phyloP scores from a whole-genome alignment of 2,888 invertebrate species.

The Orchesella flavescens region DNA sequence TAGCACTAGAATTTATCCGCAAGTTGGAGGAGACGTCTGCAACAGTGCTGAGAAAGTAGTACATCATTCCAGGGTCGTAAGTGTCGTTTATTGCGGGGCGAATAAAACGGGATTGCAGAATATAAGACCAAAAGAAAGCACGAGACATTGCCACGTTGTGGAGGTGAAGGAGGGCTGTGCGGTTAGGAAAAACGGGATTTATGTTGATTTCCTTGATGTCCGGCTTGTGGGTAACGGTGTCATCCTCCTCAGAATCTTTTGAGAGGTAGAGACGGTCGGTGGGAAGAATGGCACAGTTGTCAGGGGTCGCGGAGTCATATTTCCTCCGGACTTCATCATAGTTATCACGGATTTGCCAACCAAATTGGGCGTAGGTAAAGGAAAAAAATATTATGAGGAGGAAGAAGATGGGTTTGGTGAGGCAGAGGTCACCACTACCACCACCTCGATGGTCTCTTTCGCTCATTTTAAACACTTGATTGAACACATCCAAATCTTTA shows the following conservation, averaged over 20 bases:
- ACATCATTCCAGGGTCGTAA: conserved; percentile 92
- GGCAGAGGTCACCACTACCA: conserved; percentile 28
- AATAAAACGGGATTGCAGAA: conserved; percentile 91
- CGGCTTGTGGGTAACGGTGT: conserved; percentile 91
- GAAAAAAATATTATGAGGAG: conserved; percentile 57
- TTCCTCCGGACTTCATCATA: conserved; percentile 90
- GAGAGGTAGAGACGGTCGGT: conserved; percentile 88
- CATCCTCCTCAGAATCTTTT: conserved; percentile 75
- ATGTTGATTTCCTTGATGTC: conserved; percentile 95
- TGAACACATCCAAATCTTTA: too few species aligned
- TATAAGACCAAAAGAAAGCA: conserved; percentile 96
- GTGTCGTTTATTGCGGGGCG: conserved; percentile 89
- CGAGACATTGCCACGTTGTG: conserved; percentile 97
- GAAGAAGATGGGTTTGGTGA: conserved; percentile 40
- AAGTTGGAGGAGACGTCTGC: conserved; percentile 96
- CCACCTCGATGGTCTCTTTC: background rate
- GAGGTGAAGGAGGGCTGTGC: conserved; percentile 92
- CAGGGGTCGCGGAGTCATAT: conserved; percentile 87
- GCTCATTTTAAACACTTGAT: too few species aligned
- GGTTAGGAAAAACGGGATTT: conserved; percentile 94
- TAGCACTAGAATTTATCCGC: conserved; percentile 91
- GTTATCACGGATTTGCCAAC: conserved; percentile 92
- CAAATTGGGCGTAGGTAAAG: conserved; percentile 81
- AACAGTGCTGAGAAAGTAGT: conserved; percentile 85
- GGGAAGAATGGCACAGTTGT: conserved; percentile 93